Base-by-base conservation (phyloP, 2,113 vertebrate genomes). In the Perognathus longimembris region DNA sequence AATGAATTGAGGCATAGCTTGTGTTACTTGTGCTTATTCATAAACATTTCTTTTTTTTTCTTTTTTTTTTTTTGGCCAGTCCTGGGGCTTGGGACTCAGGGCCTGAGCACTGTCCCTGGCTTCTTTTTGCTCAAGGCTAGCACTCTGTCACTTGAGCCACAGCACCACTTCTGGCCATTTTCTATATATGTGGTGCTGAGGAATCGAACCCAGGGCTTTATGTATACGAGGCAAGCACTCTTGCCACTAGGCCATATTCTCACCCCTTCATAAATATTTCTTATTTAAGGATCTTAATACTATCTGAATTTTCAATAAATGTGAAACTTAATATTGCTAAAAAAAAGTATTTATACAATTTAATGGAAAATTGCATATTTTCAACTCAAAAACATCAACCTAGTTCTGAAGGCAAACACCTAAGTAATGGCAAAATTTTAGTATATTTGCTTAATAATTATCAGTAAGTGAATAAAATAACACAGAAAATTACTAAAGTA, bases 301-400 rank as follows among this genome's bases (percentile, higher is more conserved):
- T 89, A 89, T 90, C n/a, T 82, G n/a, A 95, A 78, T 32, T 76
- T 79, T 82, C 14, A 88, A 21, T 50, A 85, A 88, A 38, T 90
- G 26, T 17, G 8, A 94, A 67, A 78, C 7, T 32, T 69, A 75
- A 67, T 93, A 64, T 94, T 50, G 22, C 32, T 82, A 28, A 74
- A 96, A 74, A 96, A 87, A 61, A 89, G 3, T 69, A 22, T 89
- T 94, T 80, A 10, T 77, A 63, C 20, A 74, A 38, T 74, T 92
- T 94, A 69, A 45, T 76, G 78, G 17, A 69, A 89, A 94, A 91
- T 54, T 20, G 50, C 50, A 54, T 54, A 54, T 54, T 54, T 54
- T 54, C 17, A 54, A 54, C 50, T 54, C 45, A 54, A 54, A 54
- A 54, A 54, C 6, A 45, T 54, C 50, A 54, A 54, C 50, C 57